phyloP scores from a whole-genome alignment of 2,797 vertebrate species.

The Mycteria americana region DNA sequence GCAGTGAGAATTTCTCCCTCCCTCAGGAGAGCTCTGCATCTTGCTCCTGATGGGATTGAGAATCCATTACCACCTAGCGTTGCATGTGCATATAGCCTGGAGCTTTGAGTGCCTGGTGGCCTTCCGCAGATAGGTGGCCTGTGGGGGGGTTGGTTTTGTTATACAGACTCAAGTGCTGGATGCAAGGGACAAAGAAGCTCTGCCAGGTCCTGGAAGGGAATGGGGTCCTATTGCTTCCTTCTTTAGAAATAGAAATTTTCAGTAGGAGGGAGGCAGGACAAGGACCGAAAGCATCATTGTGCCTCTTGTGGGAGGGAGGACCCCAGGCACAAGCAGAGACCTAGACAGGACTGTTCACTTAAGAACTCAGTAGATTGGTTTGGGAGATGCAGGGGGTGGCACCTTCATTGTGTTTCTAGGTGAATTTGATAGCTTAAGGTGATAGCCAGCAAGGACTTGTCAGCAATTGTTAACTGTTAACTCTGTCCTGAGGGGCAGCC shows the following conservation, averaged over 20 bases:
- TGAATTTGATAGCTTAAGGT: neutral
- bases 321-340: neutral
- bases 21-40: neutral
- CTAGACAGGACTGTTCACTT: neutral
- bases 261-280: neutral
- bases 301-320: neutral
- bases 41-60: neutral
- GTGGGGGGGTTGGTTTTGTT: neutral
- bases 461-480: neutral
- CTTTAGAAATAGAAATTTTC: neutral
- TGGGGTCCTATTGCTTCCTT: neutral
- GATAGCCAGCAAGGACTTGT: neutral
- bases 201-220: neutral
- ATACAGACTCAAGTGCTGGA: neutral
- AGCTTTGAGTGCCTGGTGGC: neutral
- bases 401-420: neutral
- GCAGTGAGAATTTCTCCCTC: neutral
- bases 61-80: neutral
- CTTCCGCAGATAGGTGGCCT: neutral
- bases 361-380: neutral
- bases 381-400: neutral
- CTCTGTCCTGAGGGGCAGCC: neutral
- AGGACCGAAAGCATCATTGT: neutral
- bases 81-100: neutral
- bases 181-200: neutral